Conservation (phyloP, 1,140 invertebrate species). For the Teleogryllus occipitalis region DNA sequence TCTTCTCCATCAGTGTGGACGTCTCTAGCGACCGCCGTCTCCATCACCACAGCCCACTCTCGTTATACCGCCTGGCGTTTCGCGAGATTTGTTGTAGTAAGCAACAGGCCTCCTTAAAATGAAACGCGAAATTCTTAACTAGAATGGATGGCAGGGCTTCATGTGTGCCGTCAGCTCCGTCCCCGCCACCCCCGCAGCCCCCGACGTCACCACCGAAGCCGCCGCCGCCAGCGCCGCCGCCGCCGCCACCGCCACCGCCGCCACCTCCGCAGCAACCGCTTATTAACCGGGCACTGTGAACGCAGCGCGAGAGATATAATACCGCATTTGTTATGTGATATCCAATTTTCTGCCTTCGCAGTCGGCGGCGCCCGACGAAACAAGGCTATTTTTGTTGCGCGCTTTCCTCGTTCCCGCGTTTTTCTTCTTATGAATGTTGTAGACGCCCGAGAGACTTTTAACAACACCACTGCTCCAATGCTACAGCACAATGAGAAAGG, state of each 20-base stretch:
- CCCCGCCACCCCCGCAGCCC: too few relatives aligned
- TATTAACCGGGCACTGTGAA: background rate
- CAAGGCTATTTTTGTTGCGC: too few relatives aligned
- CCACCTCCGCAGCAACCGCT: background rate
- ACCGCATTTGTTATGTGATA: background rate
- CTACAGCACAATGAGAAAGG: too few relatives aligned
- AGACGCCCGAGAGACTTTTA: too few relatives aligned
- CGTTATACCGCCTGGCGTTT: background rate
- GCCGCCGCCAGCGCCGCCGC: too few relatives aligned
- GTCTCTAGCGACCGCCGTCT: background rate
- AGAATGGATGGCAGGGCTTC: background rate
- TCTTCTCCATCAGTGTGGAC: background rate
- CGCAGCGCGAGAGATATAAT: background rate
- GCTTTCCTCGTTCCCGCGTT: too few relatives aligned
- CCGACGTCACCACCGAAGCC: too few relatives aligned
- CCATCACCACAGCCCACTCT: too few relatives aligned
- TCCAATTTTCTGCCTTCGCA: background rate
- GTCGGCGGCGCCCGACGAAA: too few relatives aligned
- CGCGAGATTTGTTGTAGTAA: background rate
- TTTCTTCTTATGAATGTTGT: too few relatives aligned
- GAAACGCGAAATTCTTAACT: background rate
- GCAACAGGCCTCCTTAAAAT: background rate
- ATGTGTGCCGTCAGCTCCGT: background rate
- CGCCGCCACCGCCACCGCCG: too few relatives aligned
- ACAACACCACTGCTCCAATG: too few relatives aligned